Base-by-base conservation (phyloP, 2,888 invertebrate species). In the Tenthredo amoena region DNA sequence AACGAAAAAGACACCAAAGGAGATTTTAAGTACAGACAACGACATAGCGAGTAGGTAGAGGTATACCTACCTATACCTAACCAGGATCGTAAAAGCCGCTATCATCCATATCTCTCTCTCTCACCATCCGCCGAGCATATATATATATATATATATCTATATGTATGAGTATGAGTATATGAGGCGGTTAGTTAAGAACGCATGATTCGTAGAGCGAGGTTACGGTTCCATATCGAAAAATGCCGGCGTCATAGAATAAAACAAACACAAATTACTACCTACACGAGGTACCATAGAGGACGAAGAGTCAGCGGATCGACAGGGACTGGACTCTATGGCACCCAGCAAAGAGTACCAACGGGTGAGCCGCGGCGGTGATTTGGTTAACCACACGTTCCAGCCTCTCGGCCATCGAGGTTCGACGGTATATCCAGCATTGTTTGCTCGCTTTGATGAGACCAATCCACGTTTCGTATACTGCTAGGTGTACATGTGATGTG, bases 371-470 rank as follows among this genome's bases (percentile, higher is more conserved):
- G 37, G 77, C 82, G 85, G 92, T 91, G 93, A 93, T 93, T 93
- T 93, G 91, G 92, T 92, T 93, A 92, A 93, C 93, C 93, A 92
- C 92, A 92, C 93, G 92, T 93, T 93, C 83, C 83, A 83, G 26
- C 68, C 83, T 58, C 83, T 58, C 83, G 65, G 68, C 68, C 83
- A 92, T 92, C 92, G 92, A 91, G 91, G 90, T 90, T 92, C 92
- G 91, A 89, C 90, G 91, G 92, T 91, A 92, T 92, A 92, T 92
- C 90, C 92, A 90, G 89, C 90, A 93, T 93, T 93, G 92, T 93
- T 93, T 93, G 92, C 91, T 93, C 91, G 91, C 92, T 93, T 93
- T 93, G 93, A 93, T 93, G 93, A 93, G 92, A 92, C 92, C 92
- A 93, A 93, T 93, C 93, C 93, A 91, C 91, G 91, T 91, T 89